These are phyloP conservation scores for Heteractis magnifica DNA, from an alignment of 92 coral and sea anemone species.

Conservation along the genomic window DNA sequence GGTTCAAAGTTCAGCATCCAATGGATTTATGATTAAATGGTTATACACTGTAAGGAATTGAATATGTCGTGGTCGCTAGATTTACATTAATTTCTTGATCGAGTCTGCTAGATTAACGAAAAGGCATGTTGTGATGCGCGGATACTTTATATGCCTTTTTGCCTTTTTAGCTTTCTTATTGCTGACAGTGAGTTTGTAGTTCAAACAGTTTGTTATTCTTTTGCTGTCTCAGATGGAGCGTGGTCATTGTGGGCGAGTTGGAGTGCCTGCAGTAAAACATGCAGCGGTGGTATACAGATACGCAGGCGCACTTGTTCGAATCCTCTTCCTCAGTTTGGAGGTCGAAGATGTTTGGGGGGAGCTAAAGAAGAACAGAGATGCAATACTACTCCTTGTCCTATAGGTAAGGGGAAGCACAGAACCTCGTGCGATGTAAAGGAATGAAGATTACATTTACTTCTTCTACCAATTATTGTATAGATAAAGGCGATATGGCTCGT, in stretches of 20 bases:
- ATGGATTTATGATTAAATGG: too few relatives aligned
- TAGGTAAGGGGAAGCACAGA: conserved; percentile 13
- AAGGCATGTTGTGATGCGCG: too few relatives aligned
- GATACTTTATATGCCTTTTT: too few relatives aligned
- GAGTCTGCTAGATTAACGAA: too few relatives aligned
- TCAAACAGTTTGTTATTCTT: not conserved
- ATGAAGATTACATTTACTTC: too few relatives aligned
- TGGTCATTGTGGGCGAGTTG: conserved; percentile 41
- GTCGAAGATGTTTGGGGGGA: conserved; percentile 23
- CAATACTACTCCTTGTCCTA: conserved; percentile 38
- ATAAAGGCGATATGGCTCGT: too few relatives aligned
- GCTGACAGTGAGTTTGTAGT: not conserved
- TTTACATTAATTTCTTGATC: too few relatives aligned
- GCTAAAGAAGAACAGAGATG: conserved; percentile 32
- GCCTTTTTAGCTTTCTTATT: too few relatives aligned
- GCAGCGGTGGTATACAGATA: conserved; percentile 44
- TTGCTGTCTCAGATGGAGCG: conserved; percentile 23
- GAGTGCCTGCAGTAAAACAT: conserved; percentile 43
- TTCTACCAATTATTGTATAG: too few relatives aligned
- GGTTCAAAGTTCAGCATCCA: too few relatives aligned
- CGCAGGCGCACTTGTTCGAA: conserved; percentile 47
- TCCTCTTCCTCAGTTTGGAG: conserved; percentile 43
- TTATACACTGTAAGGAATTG: too few relatives aligned
- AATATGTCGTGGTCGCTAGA: not conserved
- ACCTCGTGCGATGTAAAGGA: too few relatives aligned